Evolutionary conservation across 2,797 vertebrate genomes (phyloP), one percentile per base, ranked within the genome.

Genomic region (Neosilurus mollespiculum): DNA sequence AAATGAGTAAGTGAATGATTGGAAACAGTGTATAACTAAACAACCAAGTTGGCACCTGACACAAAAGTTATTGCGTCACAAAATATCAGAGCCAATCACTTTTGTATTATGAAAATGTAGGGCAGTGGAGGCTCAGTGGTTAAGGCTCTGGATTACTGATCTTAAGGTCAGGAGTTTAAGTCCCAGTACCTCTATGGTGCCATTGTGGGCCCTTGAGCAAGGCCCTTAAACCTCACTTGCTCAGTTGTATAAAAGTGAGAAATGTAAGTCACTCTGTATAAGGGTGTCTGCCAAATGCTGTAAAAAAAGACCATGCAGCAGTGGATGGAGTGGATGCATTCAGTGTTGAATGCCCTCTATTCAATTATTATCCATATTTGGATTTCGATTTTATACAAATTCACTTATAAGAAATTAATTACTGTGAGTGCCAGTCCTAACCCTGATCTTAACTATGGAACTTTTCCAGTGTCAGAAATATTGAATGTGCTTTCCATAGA

Each of bases 71-170:
- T 59, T 77, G 30, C 15, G 20, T 78, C 75, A 62, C 43, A 43
- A 78, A 24, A 16, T 61, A 43, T 78, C 62, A 78, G 37, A 64
- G 59, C 76, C 59, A 78, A 78, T 62, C 15, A 49, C 14, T 24
- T 30, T 24, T 78, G 5, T n/a, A n/a, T 10, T 37, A 59, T 76
- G 73, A 26, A 59, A 59, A 75, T 58, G 9, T 5, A 53, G 70
- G 70, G 43, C 43, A 43, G 43, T 43, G 43, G 43, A 5, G 43
- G 43, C 43, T 43, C 43, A 43, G 4, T 43, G 43, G 43, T 43
- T 43, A 43, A 43, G 43, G 43, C 8, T 43, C 43, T 43, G 43
- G 43, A 43, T 43, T 43, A 43, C 8, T 5, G 43, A 43, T 43
- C 43, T 43, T 4, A 43, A 43, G 43, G 43, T 5, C 43, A 43